Conservation (phyloP, 2,888 invertebrate species). For the Lordiphosa andalusiaca region DNA sequence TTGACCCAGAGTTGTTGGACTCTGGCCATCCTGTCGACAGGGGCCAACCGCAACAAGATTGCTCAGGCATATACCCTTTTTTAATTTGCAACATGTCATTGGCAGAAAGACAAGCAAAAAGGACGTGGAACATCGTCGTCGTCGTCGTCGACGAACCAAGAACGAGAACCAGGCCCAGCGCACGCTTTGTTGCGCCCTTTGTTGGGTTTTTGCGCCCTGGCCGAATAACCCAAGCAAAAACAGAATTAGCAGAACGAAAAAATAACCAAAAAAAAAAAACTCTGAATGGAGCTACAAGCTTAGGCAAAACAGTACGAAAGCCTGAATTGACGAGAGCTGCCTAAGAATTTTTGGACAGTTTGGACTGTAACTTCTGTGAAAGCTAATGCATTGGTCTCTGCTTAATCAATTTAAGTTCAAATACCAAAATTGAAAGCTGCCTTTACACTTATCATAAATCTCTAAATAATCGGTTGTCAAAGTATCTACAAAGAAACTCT, state of each 20-base stretch:
- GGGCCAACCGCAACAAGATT: conserved; percentile 64
- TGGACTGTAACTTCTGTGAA: too few relatives aligned
- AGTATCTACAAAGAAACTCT: too few relatives aligned
- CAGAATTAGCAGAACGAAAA: conserved; percentile 58
- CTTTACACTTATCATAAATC: too few relatives aligned
- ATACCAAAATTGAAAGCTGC: too few relatives aligned
- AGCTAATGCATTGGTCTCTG: too few relatives aligned
- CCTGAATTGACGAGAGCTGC: conserved; percentile 31
- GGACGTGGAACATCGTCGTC: conserved; percentile 50
- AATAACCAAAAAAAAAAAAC: conserved; percentile 21
- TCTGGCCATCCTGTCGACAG: conserved; percentile 13
- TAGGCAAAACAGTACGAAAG: conserved; percentile 50
- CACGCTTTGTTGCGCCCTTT: conserved; percentile 70
- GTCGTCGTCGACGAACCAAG: conserved; percentile 26
- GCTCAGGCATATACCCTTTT: conserved; percentile 74
- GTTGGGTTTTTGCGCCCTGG: conserved; percentile 38
- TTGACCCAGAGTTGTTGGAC: conserved; percentile 26
- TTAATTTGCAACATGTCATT: conserved; percentile 75
- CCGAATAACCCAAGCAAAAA: conserved; percentile 57
- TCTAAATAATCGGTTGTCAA: too few relatives aligned
- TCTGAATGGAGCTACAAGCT: conserved; percentile 22
- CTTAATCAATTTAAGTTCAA: too few relatives aligned
- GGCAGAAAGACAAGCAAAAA: conserved; percentile 71
- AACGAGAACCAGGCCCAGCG: conserved; percentile 18
- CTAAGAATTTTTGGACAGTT: conserved; percentile 17